Base-by-base conservation (phyloP, 2,113 vertebrate species). In the Coptodon bakossiorum region DNA sequence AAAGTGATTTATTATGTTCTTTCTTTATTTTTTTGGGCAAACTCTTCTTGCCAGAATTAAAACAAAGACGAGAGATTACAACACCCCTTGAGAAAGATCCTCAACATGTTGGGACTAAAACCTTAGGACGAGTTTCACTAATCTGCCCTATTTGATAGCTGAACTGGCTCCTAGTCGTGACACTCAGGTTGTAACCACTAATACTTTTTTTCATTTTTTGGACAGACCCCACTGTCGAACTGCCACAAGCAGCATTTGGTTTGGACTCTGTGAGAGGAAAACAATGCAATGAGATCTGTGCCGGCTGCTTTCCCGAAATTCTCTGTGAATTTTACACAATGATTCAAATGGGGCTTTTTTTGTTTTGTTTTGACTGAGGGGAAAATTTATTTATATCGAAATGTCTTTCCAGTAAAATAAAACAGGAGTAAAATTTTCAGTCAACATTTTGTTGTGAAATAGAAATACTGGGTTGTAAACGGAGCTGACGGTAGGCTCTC, bases 31-130 rank as follows among this genome's bases (percentile, higher is more conserved):
- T 76, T 86, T 31, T 45, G 78, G 50, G 82, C 8, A 4, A 40
- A 31, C 22, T 79, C 61, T 24, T 59, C 40, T 91, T 91, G 89
- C 91, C 86, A 80, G 85, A 91, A 93, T 91, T 91, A 91, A 89
- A 91, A 57, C 36, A 17, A 71, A 85, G 53, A 59, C 45, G 11
- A 24, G 87, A 80, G 92, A 93, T 94, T 94, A 91, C 89, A 82
- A 83, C 90, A 88, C 89, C 85, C 83, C 80, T 40, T 54, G 10
- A 83, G 61, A 91, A 78, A 56, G 14, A 91, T 86, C 40, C 45
- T 48, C 48, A 78, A 50, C 45, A 78, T 78, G 71, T 78, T 19
- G 10, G 10, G 27, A 78, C 80, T 57, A 79, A 92, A 87, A 83
- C 71, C 63, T 85, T 48, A 50, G 80, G 53, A 68, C 59, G 82